Percentiles rank a stretch among this genome's conserved stretches.
Evolutionary conservation across 2,797 vertebrate genomes (phyloP).

Genomic region (Bryconaethiops microstoma): DNA sequence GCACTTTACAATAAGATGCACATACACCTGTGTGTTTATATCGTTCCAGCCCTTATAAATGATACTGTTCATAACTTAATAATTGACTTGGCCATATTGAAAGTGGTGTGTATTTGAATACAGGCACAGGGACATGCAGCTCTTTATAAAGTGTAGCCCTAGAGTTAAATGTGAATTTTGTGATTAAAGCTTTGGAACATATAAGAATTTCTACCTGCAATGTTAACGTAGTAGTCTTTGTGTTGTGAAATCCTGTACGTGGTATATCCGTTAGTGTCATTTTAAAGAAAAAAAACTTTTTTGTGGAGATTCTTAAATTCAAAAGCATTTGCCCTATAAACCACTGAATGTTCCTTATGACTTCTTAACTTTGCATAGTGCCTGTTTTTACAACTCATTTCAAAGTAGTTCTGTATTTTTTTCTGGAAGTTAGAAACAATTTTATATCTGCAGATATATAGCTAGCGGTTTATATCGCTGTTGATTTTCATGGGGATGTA

Average conservation of each 20-base stretch:
- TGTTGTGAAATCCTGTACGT: constrained; percentile 83
- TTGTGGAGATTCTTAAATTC: constrained; percentile 32
- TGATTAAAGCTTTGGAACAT: constrained; percentile 53
- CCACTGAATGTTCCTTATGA: constrained; percentile 69
- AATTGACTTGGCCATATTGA: constrained; percentile 25
- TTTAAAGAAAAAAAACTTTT: constrained; percentile 12
- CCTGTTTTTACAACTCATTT: constrained; percentile 88
- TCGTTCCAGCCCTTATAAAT: not conserved
- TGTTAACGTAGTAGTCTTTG: constrained; percentile 51
- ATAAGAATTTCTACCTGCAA: constrained; percentile 40
- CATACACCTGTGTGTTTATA: constrained; percentile 18
- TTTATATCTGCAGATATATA: constrained; percentile 81
- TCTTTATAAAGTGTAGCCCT: constrained; percentile 79
- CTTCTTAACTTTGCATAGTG: constrained; percentile 81
- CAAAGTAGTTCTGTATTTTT: constrained; percentile 81
- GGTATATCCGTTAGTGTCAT: constrained; percentile 60
- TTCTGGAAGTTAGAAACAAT: constrained; percentile 87
- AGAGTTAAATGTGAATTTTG: constrained; percentile 64
- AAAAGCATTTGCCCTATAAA: constrained; percentile 58
- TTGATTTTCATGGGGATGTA: constrained; percentile 69
- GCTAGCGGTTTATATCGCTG: constrained; percentile 79
- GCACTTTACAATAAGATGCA: constrained; percentile 52
- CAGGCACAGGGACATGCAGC: constrained; percentile 9
- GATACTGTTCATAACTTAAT: not conserved
- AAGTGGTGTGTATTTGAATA: too few relatives aligned